Conservation (phyloP, 2,113 vertebrate species). For the Macheiramphus alcinus region DNA sequence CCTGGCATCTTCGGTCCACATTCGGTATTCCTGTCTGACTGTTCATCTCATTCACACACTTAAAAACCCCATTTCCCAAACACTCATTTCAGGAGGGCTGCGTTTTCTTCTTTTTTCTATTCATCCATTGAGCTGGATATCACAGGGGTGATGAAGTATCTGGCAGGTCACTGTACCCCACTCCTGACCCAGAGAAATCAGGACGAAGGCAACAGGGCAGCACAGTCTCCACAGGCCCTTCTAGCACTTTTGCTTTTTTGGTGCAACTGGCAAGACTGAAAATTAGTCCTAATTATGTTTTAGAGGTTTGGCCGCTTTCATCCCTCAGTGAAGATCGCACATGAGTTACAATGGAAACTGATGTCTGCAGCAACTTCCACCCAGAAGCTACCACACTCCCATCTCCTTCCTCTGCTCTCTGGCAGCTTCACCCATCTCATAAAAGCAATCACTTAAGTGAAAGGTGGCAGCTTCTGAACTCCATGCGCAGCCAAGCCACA, state of each 20-base stretch:
- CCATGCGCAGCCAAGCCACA: neutral
- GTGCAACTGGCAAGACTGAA: neutral
- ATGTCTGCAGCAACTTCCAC: neutral
- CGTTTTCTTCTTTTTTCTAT: neutral
- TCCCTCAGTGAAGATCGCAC: neutral
- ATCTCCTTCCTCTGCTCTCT: neutral
- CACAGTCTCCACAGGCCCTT: neutral
- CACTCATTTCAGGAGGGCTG: neutral
- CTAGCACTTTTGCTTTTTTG: neutral
- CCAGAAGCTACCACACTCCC: neutral
- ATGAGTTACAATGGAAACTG: neutral
- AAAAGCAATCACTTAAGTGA: neutral
- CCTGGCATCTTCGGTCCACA: constrained; percentile 24
- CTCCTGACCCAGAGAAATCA: neutral
- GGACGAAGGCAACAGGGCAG: neutral
- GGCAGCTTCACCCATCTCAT: neutral
- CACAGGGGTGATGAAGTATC: neutral
- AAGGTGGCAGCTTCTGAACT: neutral
- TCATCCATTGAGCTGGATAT: neutral
- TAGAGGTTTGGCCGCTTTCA: neutral
- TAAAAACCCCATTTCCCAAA: neutral
- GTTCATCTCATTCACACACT: neutral
- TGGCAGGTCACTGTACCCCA: neutral
- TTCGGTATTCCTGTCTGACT: constrained; percentile 56
- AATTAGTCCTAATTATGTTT: neutral